Evolutionary conservation across 35 echinoderm and acorn worm species (phyloP).

Genomic region (Strongylocentrotus purpuratus): DNA sequence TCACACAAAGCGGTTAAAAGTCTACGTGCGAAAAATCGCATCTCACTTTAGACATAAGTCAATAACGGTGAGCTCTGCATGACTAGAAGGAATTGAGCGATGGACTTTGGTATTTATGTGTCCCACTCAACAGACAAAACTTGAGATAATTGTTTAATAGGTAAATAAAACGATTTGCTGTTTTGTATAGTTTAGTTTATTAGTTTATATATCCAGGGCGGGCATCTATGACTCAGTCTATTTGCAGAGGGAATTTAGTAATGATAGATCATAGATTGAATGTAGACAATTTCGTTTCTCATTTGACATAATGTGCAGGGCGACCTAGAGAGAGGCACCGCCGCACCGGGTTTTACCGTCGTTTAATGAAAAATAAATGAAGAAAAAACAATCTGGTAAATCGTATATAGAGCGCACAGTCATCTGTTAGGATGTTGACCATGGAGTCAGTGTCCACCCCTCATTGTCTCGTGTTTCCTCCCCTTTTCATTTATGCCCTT

Average conservation of each 20-base stretch:
- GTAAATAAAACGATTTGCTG: conserved; percentile 5
- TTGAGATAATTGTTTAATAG: conserved; percentile 13
- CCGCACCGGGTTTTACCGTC: no score
- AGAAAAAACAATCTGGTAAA: no score
- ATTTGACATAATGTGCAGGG: no score
- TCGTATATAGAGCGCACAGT: no score
- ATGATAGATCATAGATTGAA: neutral
- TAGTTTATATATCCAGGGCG: neutral
- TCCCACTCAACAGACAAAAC: neutral
- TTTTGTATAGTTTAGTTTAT: neutral
- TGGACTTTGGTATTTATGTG: neutral
- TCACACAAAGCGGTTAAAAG: neutral
- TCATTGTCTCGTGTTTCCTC: no score
- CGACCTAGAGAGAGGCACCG: no score
- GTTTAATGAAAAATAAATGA: no score
- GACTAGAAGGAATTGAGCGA: neutral
- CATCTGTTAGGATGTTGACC: no score
- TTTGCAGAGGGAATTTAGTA: neutral
- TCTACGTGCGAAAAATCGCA: neutral
- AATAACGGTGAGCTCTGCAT: neutral
- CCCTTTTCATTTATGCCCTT: no score
- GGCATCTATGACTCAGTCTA: neutral
- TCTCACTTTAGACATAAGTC: neutral
- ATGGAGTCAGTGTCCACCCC: no score
- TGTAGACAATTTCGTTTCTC: neutral